Conservation (phyloP, 1,140 invertebrate genomes). For the Bombus soroeensis region DNA sequence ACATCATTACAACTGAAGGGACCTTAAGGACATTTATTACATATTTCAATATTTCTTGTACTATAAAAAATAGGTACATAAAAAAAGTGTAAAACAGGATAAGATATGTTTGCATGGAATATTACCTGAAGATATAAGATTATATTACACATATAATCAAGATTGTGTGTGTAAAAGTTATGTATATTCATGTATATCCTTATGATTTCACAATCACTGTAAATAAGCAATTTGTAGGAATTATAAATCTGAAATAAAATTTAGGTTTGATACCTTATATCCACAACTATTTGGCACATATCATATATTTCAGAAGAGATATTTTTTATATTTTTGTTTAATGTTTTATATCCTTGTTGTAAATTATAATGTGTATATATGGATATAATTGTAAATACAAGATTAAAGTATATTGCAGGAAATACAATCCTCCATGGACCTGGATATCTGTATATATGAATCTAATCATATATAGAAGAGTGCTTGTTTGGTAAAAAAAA, state of each 20-base stretch:
- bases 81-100: not conserved
- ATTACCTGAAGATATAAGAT: constrained; percentile 39
- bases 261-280: constrained; percentile 1
- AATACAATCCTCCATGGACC: constrained; percentile 69
- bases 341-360: constrained; percentile 54
- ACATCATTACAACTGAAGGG: constrained; percentile 59
- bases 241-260: not conserved
- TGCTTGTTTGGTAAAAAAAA: not conserved
- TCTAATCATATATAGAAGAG: not conserved
- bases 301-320: constrained; percentile 6
- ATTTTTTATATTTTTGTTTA: constrained; percentile 47
- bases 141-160: constrained; percentile 40
- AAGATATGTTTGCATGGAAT: not conserved
- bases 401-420: constrained; percentile 63
- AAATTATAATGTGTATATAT: constrained; percentile 26
- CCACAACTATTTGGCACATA: not conserved
- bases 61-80: not conserved
- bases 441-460: constrained; percentile 54
- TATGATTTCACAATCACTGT: constrained; percentile 51
- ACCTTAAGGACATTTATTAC: constrained; percentile 47
- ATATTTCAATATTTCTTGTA: not conserved
- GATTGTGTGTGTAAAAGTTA: constrained; percentile 21
- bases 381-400: constrained; percentile 56
- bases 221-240: constrained; percentile 6
- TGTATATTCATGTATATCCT: constrained; percentile 52